A percentile compares a stretch with the other conserved stretches of the same genome.
Evolutionary conservation across 2,888 invertebrate species (phyloP).

Genomic region (Smittia sp.): DNA sequence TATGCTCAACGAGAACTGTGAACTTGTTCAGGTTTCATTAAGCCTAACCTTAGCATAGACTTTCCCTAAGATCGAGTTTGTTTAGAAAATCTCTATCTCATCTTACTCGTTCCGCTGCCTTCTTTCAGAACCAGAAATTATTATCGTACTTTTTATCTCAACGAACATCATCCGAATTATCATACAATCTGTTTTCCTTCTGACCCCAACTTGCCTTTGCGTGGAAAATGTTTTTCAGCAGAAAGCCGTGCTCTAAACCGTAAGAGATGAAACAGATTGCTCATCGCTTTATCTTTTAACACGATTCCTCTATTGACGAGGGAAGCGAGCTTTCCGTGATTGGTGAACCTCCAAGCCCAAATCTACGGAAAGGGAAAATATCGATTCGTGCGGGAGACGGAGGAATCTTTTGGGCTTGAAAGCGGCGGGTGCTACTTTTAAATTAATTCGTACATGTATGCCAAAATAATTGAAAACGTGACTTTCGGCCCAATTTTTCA

Average conservation of each 20-base stretch:
- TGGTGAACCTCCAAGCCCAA: not conserved
- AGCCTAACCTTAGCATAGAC: not conserved
- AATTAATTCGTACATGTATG: constrained; percentile 21
- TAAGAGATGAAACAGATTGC: too few relatives aligned
- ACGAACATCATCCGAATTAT: not conserved
- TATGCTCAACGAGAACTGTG: too few relatives aligned
- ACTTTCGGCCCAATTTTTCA: constrained; percentile 15
- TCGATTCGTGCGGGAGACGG: not conserved
- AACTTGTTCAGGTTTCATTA: too few relatives aligned
- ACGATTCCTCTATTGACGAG: not conserved
- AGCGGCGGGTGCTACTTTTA: not conserved
- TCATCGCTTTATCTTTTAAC: not conserved
- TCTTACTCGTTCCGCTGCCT: not conserved
- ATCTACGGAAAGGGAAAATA: not conserved
- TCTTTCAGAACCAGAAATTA: not conserved
- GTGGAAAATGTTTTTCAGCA: too few relatives aligned
- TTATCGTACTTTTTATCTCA: not conserved
- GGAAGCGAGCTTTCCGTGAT: constrained; percentile 2
- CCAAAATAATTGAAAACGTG: constrained; percentile 36
- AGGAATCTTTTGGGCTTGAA: not conserved
- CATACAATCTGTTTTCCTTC: not conserved
- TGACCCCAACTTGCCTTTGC: too few relatives aligned
- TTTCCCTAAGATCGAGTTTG: too few relatives aligned
- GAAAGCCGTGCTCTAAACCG: too few relatives aligned
- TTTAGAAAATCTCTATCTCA: too few relatives aligned